phyloP scores from a whole-genome alignment of 2,113 vertebrate genomes.

The Spheniscus mendiculus region DNA sequence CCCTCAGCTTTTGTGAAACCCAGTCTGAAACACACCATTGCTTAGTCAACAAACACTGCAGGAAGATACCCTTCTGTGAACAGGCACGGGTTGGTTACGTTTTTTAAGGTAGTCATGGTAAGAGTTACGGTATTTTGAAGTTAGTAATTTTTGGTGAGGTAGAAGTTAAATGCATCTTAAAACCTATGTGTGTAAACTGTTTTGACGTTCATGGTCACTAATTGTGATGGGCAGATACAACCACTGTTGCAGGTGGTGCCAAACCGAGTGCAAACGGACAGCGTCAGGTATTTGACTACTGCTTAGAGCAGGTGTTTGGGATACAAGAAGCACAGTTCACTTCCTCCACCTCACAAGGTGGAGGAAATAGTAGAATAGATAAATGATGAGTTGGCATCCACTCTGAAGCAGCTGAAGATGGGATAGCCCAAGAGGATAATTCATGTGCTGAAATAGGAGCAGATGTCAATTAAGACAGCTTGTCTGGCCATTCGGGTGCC shows the following conservation, averaged over 20 bases:
- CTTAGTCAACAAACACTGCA: not conserved
- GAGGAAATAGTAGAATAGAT: not conserved
- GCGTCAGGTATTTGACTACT: not conserved
- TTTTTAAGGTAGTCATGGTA: not conserved
- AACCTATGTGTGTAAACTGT: not conserved
- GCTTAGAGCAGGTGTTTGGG: not conserved
- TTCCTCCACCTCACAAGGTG: not conserved
- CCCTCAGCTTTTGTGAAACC: not conserved
- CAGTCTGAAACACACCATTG: not conserved
- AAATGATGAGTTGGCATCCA: not conserved
- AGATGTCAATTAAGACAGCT: slow-evolving; percentile 28
- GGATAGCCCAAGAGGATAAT: not conserved
- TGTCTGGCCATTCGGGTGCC: not conserved
- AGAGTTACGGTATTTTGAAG: not conserved
- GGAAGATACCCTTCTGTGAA: not conserved
- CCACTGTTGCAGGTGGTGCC: not conserved
- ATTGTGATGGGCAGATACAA: not conserved
- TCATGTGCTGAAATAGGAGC: not conserved
- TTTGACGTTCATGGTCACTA: not conserved
- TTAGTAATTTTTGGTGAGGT: not conserved
- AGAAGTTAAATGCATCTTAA: not conserved
- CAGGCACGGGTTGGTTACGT: not conserved
- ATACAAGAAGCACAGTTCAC: not conserved
- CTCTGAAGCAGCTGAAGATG: not conserved
- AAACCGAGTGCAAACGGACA: not conserved